Evolutionary conservation across 2,888 invertebrate genomes (phyloP).

Genomic region (Aleiodes testaceus): DNA sequence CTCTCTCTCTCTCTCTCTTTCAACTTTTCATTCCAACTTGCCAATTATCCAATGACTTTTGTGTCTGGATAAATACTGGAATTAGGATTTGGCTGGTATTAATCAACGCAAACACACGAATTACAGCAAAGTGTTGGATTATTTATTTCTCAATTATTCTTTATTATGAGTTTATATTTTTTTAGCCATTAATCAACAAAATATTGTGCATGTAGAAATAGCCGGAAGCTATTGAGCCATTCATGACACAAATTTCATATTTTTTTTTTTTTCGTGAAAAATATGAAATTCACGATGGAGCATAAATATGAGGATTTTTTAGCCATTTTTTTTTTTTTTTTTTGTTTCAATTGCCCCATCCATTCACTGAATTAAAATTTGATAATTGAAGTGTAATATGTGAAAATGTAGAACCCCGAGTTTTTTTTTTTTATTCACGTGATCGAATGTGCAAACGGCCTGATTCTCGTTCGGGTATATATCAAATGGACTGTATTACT

Average conservation of each 20-base stretch:
- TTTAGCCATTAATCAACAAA: no score
- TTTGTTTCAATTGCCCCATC: slow-evolving; percentile 1
- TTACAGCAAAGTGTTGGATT: no score
- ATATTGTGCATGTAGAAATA: no score
- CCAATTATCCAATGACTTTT: no score
- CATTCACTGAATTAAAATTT: neutral
- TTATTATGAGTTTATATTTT: no score
- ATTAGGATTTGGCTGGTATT: no score
- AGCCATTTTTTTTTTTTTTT: neutral
- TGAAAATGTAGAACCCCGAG: neutral
- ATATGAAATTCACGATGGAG: neutral
- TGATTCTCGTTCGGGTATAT: slow-evolving; percentile 11
- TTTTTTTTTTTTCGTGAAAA: neutral
- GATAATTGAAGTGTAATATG: slow-evolving; percentile 13
- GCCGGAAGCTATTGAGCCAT: neutral
- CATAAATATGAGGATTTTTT: neutral
- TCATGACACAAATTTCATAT: neutral
- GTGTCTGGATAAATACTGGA: no score
- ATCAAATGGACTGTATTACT: slow-evolving; percentile 30
- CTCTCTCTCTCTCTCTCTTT: no score
- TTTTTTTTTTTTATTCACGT: slow-evolving; percentile 14
- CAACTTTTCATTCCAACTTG: no score
- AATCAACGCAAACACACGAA: no score
- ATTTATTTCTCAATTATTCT: no score
- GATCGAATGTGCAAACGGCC: slow-evolving; percentile 36